Evolutionary conservation across 2,797 vertebrate genomes (phyloP).

Genomic region (Trachurus trachurus): DNA sequence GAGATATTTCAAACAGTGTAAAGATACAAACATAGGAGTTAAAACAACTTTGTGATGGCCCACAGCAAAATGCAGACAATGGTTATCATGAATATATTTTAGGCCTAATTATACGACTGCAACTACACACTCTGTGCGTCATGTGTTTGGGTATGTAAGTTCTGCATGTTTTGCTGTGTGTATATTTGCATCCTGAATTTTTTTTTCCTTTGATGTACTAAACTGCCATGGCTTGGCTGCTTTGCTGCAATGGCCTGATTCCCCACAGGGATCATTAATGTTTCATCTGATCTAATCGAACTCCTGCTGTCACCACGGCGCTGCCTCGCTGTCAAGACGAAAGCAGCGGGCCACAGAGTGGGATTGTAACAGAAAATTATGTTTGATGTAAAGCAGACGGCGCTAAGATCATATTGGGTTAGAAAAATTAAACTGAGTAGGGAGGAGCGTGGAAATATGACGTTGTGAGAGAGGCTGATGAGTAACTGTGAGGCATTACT

Average conservation of each 20-base stretch:
- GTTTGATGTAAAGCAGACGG: conserved; percentile 44
- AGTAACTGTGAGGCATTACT: neutral
- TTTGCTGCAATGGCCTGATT: conserved; percentile 52
- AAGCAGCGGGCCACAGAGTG: conserved; percentile 4
- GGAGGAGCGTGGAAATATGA: conserved; percentile 10
- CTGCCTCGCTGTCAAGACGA: conserved; percentile 32
- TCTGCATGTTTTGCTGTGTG: conserved; percentile 13
- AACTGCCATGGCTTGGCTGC: conserved; percentile 14
- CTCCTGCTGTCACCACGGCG: conserved; percentile 61
- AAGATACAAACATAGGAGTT: neutral
- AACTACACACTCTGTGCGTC: neutral
- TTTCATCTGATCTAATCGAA: conserved; percentile 73
- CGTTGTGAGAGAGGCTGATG: neutral
- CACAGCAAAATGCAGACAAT: neutral
- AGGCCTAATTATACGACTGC: neutral
- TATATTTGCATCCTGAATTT: conserved; percentile 13
- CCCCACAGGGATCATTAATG: conserved; percentile 66
- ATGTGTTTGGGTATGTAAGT: neutral
- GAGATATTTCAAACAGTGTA: neutral
- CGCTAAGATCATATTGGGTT: conserved; percentile 2
- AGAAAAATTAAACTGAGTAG: conserved; percentile 1
- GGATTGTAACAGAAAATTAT: conserved; percentile 12
- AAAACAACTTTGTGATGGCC: neutral
- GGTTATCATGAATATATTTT: neutral
- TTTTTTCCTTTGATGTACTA: conserved; percentile 29